A percentile compares a stretch with the other conserved stretches of the same genome.
Evolutionary conservation across 2,888 invertebrate species (phyloP).

Genomic region (Leptinotarsa rubiginosa): DNA sequence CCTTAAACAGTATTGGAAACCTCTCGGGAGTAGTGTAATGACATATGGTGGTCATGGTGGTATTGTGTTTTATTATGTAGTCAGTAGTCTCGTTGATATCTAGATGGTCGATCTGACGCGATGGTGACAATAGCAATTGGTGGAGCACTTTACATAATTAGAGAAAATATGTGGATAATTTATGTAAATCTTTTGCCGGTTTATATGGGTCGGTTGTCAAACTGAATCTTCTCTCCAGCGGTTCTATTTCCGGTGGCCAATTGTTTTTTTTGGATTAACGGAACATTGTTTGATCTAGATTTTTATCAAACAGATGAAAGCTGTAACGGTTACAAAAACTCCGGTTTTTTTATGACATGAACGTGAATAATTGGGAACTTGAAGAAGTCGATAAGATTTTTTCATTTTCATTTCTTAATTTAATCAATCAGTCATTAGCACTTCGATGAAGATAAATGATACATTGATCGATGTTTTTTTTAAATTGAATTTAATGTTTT

Average conservation of each 20-base stretch:
- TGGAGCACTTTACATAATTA: conserved; percentile 31
- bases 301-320: not conserved
- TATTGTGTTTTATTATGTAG: conserved; percentile 48
- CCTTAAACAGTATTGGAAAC: conserved; percentile 24
- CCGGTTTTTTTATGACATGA: too few species aligned
- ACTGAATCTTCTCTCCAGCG: conserved; percentile 15
- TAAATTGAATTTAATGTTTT: too few species aligned
- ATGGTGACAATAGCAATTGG: conserved; percentile 40
- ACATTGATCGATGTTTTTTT: too few species aligned
- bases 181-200: conserved; percentile 29
- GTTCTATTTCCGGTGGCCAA: conserved; percentile 3
- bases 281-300: not conserved
- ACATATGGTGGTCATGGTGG: conserved; percentile 59
- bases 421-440: too few species aligned
- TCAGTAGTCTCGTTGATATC: conserved; percentile 36
- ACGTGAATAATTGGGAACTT: too few species aligned
- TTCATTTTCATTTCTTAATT: too few species aligned
- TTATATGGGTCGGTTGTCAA: conserved; percentile 18
- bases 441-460: too few species aligned
- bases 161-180: conserved; percentile 22
- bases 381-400: too few species aligned
- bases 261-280: conserved; percentile 12
- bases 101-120: conserved; percentile 40
- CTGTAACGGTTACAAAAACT: too few species aligned
- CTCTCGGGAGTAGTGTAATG: conserved; percentile 26